Evolutionary conservation across 1,140 invertebrate species (phyloP), one percentile per base, ranked within the genome.

Genomic region (Temnothorax nylanderi): DNA sequence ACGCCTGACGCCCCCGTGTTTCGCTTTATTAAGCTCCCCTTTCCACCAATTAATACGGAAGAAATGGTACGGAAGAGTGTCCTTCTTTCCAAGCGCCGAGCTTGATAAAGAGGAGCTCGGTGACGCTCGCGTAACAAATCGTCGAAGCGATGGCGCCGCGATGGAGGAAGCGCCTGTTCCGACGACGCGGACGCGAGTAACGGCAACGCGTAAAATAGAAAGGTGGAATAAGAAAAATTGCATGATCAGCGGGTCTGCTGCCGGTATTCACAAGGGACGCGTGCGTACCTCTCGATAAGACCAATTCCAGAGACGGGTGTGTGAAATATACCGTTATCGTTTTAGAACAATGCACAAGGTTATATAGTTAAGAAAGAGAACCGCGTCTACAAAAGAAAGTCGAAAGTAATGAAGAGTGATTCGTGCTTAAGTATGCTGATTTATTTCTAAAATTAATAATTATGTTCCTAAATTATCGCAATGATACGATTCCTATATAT

Each of bases 41-140:
- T 84, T 84, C 26, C 69, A 84, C 13, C 54, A 84, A 82, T 84
- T 84, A 84, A 84, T 84, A 84, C 80, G 80, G 69, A 84, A 84
- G 80, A 84, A 84, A 84, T 84, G 80, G 54, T 18, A 84, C 54
- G 80, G 69, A 84, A 84, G 69, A 75, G 80, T 56, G 65, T 72
- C 54, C 65, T 81, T 81, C 65, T 74, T 60, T 82, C 41, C 7
- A 37, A 80, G 76, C 76, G 21, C 18, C 37, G 10, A 26, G 62
- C 65, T 62, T 60, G 69, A 74, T 75, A 84, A 84, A 84, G 41
- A 54, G 26, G 3, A 74, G 37, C 49, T 54, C 47, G 34, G 34
- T 84, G 54, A 84, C 41, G 41, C 21, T 82, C 41, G 78, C 47
- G 47, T 47, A 60, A 81, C 47, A 71, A 74, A 56, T 58, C n/a